Conservation (phyloP, 1,140 invertebrate genomes). For the Trichoplusia ni region DNA sequence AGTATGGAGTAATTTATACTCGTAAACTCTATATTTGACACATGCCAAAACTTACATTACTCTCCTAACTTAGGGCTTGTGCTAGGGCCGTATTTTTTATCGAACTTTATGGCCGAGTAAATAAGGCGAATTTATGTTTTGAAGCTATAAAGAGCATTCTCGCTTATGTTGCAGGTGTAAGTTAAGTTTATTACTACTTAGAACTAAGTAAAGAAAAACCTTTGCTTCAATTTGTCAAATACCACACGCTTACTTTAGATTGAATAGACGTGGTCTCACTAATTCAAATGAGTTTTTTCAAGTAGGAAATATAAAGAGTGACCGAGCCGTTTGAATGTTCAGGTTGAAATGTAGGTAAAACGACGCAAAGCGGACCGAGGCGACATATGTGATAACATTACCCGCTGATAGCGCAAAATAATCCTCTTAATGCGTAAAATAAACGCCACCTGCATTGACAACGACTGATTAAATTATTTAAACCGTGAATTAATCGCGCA, state of each 20-base stretch:
- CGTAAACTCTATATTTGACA: background rate
- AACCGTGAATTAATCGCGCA: constrained; percentile 22
- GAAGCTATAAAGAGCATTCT: background rate
- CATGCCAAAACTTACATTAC: background rate
- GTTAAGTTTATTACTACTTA: too few relatives aligned
- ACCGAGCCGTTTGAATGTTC: constrained; percentile 10
- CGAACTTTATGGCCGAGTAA: background rate
- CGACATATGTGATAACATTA: constrained; percentile 43
- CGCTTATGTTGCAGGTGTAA: too few relatives aligned
- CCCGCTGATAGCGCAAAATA: constrained; percentile 40
- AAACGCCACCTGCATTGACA: constrained; percentile 39
- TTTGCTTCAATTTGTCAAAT: too few relatives aligned
- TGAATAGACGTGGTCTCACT: too few relatives aligned
- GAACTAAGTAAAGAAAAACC: too few relatives aligned
- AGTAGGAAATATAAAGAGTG: background rate
- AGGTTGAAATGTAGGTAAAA: constrained; percentile 10
- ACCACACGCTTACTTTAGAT: too few relatives aligned
- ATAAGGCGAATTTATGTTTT: background rate
- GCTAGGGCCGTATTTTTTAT: background rate
- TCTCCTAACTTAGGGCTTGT: background rate
- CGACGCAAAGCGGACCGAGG: constrained; percentile 2
- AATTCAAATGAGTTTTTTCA: background rate
- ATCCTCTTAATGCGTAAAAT: constrained; percentile 40
- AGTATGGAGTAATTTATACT: background rate
- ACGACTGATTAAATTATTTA: constrained; percentile 41